Evolutionary conservation across 2,888 invertebrate genomes (phyloP).

Genomic region (Neoitamus cyanurus): DNA sequence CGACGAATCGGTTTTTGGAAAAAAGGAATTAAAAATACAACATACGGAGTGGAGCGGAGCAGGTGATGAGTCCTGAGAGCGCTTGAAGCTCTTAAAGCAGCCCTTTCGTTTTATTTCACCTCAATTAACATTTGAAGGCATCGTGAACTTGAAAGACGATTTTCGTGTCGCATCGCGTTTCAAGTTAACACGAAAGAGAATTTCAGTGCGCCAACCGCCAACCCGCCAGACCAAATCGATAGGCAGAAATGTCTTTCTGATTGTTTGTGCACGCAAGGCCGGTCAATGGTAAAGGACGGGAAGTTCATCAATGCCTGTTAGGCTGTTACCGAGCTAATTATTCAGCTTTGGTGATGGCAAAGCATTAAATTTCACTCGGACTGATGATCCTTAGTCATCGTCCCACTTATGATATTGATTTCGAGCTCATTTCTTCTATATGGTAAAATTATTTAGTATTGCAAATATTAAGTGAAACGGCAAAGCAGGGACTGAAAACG

Average conservation of each 20-base stretch:
- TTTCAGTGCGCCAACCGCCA: not conserved
- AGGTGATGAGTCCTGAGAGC: no score
- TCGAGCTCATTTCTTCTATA: not conserved
- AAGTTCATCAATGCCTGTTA: not conserved
- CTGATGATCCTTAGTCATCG: not conserved
- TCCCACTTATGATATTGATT: not conserved
- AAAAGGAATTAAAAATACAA: not conserved
- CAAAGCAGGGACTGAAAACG: no score
- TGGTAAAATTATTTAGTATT: not conserved
- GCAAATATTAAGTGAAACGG: no score
- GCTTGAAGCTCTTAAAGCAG: not conserved
- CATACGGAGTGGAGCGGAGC: no score
- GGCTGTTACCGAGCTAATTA: not conserved
- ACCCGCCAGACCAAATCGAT: not conserved
- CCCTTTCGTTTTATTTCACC: not conserved
- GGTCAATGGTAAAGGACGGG: not conserved
- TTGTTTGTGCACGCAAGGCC: not conserved
- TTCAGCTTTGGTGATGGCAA: not conserved
- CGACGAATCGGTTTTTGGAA: not conserved
- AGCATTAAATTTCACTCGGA: not conserved
- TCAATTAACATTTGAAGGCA: not conserved
- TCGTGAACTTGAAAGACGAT: not conserved
- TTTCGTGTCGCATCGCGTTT: not conserved
- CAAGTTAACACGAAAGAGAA: not conserved
- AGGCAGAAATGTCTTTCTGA: not conserved